These are phyloP conservation scores for Capitulum mitella DNA, from an alignment of 2,888 invertebrate genomes.

Conservation along the genomic window DNA sequence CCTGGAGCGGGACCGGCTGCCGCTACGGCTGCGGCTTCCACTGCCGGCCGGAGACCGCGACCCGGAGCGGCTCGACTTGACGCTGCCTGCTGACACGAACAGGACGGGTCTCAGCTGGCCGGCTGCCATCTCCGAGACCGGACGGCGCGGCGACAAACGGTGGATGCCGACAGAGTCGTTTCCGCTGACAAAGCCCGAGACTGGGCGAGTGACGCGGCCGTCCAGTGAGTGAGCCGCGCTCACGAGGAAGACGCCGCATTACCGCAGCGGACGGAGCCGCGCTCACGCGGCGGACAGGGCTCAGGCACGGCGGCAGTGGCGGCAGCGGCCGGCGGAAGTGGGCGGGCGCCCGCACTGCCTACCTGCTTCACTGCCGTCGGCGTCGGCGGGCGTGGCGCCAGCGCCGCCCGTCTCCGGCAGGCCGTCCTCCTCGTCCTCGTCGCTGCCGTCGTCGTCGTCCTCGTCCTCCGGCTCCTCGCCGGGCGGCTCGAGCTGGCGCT, in stretches of 20 bases:
- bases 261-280: too few relatives aligned
- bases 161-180: too few relatives aligned
- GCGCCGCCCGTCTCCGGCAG: constrained; percentile 33
- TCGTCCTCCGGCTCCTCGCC: constrained; percentile 60
- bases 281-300: constrained; percentile 47
- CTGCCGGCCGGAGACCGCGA: constrained; percentile 22
- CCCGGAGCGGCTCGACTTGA: neutral
- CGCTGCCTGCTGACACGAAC: constrained; percentile 42
- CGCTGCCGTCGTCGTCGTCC: constrained; percentile 45
- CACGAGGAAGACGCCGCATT: too few relatives aligned
- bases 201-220: too few relatives aligned
- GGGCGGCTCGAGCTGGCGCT: constrained; percentile 80
- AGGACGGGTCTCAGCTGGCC: too few relatives aligned
- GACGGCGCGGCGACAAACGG: too few relatives aligned
- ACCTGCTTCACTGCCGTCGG: constrained; percentile 39
- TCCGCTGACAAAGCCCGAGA: too few relatives aligned
- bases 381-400: too few relatives aligned
- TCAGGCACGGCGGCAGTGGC: neutral
- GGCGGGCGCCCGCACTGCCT: constrained; percentile 10
- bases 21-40: constrained; percentile 18
- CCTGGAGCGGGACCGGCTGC: constrained; percentile 42
- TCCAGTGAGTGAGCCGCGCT: too few relatives aligned
- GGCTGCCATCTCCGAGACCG: too few relatives aligned
- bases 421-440: constrained; percentile 39
- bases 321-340: constrained; percentile 16